These are phyloP conservation scores for Rhingia rostrata DNA, from an alignment of 2,888 invertebrate species.

Conservation along the genomic window DNA sequence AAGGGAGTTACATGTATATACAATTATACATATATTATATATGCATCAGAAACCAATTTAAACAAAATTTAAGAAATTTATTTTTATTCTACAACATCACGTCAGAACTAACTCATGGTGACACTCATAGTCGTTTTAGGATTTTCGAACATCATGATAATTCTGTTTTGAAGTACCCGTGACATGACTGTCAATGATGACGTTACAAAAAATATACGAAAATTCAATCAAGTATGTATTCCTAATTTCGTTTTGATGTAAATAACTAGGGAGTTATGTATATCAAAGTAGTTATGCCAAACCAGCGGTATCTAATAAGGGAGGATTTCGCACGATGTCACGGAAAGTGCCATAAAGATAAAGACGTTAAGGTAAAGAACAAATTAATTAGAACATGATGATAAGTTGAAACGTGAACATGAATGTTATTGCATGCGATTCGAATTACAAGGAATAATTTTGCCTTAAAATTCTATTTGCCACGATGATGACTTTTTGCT, in stretches of 20 bases:
- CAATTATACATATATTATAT: not conserved
- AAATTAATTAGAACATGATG: slow-evolving; percentile 25
- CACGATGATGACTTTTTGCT: not conserved
- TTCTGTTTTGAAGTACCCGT: slow-evolving; percentile 21
- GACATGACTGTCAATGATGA: slow-evolving; percentile 24
- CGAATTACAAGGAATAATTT: not conserved
- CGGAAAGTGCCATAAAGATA: slow-evolving; percentile 3
- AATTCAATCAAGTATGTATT: slow-evolving; percentile 39
- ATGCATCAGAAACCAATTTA: not conserved
- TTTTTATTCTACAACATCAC: not conserved
- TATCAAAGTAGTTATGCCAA: not conserved
- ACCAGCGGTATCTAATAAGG: not conserved
- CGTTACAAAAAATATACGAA: slow-evolving; percentile 28
- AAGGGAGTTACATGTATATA: not conserved
- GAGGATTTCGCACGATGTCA: not conserved
- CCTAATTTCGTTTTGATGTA: slow-evolving; percentile 21
- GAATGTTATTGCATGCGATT: not conserved
- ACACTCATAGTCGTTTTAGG: not conserved
- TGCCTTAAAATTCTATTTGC: not conserved
- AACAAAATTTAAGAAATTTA: not conserved
- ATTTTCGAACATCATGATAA: slow-evolving; percentile 9
- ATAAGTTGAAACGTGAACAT: not conserved
- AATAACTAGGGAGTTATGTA: slow-evolving; percentile 3
- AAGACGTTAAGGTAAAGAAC: slow-evolving; percentile 13
- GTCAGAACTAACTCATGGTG: not conserved